Percentiles rank a stretch among this genome's conserved stretches.
phyloP scores from a whole-genome alignment of 2,797 vertebrate genomes.

The Urosaurus nigricauda region DNA sequence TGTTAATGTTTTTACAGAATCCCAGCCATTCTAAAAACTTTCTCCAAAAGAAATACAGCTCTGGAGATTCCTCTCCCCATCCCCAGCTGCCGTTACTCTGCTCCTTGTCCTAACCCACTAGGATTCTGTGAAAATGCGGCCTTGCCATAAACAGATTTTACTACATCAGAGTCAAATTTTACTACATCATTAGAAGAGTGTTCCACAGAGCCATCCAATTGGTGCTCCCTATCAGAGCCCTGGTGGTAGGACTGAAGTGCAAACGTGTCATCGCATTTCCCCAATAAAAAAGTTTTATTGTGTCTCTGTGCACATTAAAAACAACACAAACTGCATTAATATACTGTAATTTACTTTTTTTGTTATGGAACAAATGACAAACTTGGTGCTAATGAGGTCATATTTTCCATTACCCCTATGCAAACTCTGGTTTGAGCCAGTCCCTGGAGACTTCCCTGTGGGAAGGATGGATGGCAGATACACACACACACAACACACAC shows the following conservation, averaged over 20 bases:
- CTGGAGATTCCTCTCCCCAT: slow-evolving; percentile 9
- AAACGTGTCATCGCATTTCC: slow-evolving; percentile 81
- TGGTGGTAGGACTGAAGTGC: slow-evolving; percentile 68
- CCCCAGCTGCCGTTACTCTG: not conserved
- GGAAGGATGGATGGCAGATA: slow-evolving; percentile 31
- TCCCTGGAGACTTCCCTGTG: slow-evolving; percentile 62
- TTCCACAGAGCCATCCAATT: slow-evolving; percentile 78
- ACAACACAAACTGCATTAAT: slow-evolving; percentile 83
- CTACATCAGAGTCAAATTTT: slow-evolving; percentile 88
- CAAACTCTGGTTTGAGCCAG: slow-evolving; percentile 73
- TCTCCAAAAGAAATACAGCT: not conserved
- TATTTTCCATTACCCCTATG: slow-evolving; percentile 81
- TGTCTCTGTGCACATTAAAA: slow-evolving; percentile 80
- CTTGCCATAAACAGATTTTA: slow-evolving; percentile 86
- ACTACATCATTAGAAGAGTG: slow-evolving; percentile 82
- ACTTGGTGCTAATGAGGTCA: slow-evolving; percentile 82
- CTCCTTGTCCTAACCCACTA: slow-evolving; percentile 61
- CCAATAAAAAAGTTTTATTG: slow-evolving; percentile 84
- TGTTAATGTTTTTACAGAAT: not conserved
- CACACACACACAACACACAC: not conserved
- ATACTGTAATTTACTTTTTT: slow-evolving; percentile 83
- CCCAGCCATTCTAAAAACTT: not conserved
- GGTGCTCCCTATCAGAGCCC: slow-evolving; percentile 71
- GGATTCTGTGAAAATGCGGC: slow-evolving; percentile 79
- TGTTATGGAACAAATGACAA: slow-evolving; percentile 80